Conservation (phyloP, 2,888 invertebrate species). For the Calameuta idolon region DNA sequence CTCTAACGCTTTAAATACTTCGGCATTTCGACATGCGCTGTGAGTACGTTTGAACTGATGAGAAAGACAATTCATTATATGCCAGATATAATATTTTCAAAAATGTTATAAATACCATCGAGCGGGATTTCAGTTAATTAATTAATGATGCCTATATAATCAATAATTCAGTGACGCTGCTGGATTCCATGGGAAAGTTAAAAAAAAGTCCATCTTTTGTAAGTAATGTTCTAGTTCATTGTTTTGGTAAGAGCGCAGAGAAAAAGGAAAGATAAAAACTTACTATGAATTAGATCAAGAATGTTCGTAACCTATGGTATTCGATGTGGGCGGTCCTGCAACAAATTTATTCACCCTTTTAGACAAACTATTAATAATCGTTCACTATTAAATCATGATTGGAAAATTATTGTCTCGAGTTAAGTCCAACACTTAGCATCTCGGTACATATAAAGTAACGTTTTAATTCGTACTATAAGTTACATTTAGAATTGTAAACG, state of each 20-base stretch:
- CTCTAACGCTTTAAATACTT: not conserved
- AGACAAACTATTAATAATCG: slow-evolving; percentile 49
- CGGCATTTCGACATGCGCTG: not conserved
- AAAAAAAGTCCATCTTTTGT: not conserved
- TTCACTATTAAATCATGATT: slow-evolving; percentile 12
- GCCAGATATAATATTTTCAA: not conserved
- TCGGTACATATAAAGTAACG: not conserved
- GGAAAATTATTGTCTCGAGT: slow-evolving; percentile 19
- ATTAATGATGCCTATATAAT: not conserved
- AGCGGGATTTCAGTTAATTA: not conserved
- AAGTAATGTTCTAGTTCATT: not conserved
- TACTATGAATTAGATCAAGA: not conserved
- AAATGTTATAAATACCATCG: not conserved
- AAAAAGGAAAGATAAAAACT: not conserved
- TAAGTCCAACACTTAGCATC: not conserved
- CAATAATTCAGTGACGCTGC: not conserved
- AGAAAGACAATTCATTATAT: not conserved
- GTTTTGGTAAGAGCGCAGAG: not conserved
- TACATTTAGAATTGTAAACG: not conserved
- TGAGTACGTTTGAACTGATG: not conserved
- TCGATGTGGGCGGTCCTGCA: slow-evolving; percentile 44
- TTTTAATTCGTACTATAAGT: not conserved
- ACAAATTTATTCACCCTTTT: slow-evolving; percentile 50
- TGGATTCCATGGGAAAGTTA: not conserved
- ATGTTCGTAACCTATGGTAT: not conserved